Evolutionary conservation across 2,797 vertebrate species (phyloP).

Genomic region (Micropoecilia bifurca): DNA sequence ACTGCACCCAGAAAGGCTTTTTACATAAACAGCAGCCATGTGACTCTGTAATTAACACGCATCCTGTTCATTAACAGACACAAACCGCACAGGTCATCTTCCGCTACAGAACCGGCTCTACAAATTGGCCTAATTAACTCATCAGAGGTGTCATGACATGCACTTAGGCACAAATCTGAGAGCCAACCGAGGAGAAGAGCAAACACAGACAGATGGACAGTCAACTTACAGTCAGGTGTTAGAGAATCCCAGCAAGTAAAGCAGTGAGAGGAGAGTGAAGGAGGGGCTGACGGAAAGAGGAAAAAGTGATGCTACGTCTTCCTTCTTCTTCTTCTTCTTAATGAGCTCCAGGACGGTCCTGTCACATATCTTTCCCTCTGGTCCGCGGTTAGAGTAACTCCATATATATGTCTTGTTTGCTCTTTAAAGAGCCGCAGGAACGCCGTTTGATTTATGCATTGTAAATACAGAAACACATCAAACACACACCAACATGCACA

Average conservation of each 20-base stretch:
- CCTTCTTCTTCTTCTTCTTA: constrained; percentile 56
- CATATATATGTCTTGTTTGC: constrained; percentile 28
- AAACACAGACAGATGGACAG: constrained; percentile 30
- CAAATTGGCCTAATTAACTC: constrained; percentile 73
- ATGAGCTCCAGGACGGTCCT: constrained; percentile 49
- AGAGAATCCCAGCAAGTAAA: constrained; percentile 46
- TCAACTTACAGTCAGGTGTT: constrained; percentile 71
- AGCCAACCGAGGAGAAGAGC: constrained; percentile 25
- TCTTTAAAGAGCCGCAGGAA: constrained; percentile 39
- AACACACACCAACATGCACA: constrained; percentile 34
- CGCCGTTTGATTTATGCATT: constrained; percentile 34
- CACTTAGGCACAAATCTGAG: constrained; percentile 33
- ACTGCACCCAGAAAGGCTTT: constrained; percentile 50
- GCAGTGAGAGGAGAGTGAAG: constrained; percentile 37
- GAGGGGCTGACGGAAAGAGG: constrained; percentile 21
- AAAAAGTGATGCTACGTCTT: constrained; percentile 58
- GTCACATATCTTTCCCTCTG: constrained; percentile 40
- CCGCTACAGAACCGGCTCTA: constrained; percentile 43
- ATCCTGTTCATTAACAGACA: constrained; percentile 44
- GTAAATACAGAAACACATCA: constrained; percentile 41
- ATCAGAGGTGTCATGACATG: constrained; percentile 57
- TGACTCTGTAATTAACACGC: constrained; percentile 25
- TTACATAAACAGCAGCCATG: constrained; percentile 54
- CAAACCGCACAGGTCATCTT: constrained; percentile 46
- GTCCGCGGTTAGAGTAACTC: constrained; percentile 57